These are phyloP conservation scores for Isichthys henryi DNA, from an alignment of 2,113 vertebrate species.

Conservation along the genomic window DNA sequence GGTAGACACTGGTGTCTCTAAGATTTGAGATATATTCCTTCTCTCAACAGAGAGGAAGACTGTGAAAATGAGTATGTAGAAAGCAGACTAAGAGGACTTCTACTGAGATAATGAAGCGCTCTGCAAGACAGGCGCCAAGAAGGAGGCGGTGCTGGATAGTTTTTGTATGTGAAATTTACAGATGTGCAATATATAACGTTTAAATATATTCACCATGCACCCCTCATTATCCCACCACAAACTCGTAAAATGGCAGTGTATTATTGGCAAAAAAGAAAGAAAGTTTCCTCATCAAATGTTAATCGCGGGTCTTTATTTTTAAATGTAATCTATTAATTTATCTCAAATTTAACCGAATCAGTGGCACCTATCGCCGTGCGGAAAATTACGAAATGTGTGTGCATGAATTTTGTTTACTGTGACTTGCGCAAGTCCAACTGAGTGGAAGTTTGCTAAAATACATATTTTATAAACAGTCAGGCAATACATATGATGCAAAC, in stretches of 20 bases:
- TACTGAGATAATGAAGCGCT: slow-evolving; percentile 58
- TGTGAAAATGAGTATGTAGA: slow-evolving; percentile 64
- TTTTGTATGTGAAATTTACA: background rate
- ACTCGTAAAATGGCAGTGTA: background rate
- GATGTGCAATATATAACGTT: background rate
- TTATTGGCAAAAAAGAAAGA: background rate
- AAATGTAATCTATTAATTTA: background rate
- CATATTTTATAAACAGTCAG: background rate
- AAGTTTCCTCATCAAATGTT: background rate
- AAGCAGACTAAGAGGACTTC: slow-evolving; percentile 58
- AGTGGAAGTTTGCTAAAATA: background rate
- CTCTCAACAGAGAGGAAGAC: slow-evolving; percentile 57
- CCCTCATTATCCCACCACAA: background rate
- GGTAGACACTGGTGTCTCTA: slow-evolving; percentile 53
- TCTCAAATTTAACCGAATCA: background rate
- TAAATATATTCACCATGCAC: background rate
- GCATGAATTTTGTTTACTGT: background rate
- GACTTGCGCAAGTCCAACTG: background rate
- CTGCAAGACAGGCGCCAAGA: slow-evolving; percentile 49
- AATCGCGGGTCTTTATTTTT: background rate
- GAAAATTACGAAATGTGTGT: background rate
- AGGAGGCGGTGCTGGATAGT: slow-evolving; percentile 32
- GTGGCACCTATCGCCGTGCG: background rate
- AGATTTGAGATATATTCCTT: slow-evolving; percentile 58
- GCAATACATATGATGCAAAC: background rate